Evolutionary conservation across 2,797 vertebrate genomes (phyloP).

Genomic region (Urocyon cinereoargenteus): DNA sequence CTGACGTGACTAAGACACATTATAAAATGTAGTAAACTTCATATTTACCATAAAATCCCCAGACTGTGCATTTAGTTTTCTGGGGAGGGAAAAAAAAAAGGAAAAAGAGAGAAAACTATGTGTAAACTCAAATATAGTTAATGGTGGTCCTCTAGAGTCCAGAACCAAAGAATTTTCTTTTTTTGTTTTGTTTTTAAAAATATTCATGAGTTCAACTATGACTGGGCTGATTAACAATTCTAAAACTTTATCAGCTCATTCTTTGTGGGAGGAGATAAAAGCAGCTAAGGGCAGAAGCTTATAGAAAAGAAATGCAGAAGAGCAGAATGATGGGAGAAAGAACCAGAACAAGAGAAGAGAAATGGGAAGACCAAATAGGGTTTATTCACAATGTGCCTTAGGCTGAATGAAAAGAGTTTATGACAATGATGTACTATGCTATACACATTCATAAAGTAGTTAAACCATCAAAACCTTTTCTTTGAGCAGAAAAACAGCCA

Average conservation of each 20-base stretch:
- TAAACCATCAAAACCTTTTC: background rate
- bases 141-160: background rate
- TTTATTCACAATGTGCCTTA: background rate
- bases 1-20: background rate
- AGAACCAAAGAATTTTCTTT: background rate
- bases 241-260: background rate
- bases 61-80: background rate
- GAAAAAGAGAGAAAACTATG: background rate
- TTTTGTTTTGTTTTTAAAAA: background rate
- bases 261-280: background rate
- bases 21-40: background rate
- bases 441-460: background rate
- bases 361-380: background rate
- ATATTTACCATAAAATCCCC: background rate
- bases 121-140: background rate
- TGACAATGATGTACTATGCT: background rate
- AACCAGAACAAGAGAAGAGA: background rate
- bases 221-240: background rate
- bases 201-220: background rate
- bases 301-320: background rate
- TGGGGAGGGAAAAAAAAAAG: background rate
- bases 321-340: background rate
- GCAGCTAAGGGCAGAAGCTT: background rate
- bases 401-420: background rate
- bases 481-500: background rate